Percentiles rank a stretch among this genome's conserved stretches.
phyloP scores from a whole-genome alignment of 2,888 invertebrate species.

The Pteria penguin region DNA sequence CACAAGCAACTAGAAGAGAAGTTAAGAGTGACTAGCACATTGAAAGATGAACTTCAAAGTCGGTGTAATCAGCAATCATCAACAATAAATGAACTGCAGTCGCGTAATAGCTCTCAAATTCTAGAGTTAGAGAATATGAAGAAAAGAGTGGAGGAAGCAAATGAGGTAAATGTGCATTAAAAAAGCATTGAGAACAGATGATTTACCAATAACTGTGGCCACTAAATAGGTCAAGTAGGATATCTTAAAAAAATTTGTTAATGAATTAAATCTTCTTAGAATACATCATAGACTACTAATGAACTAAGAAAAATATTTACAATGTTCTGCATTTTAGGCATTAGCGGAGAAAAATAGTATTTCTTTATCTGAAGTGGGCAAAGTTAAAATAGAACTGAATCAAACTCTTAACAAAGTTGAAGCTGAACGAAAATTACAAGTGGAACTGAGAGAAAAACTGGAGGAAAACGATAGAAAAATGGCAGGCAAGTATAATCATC shows the following conservation, averaged over 20 bases:
- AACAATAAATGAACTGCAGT: constrained; percentile 73
- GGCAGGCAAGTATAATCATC: constrained; percentile 74
- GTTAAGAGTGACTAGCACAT: constrained; percentile 67
- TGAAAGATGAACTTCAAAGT: constrained; percentile 76
- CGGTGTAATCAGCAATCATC: constrained; percentile 73
- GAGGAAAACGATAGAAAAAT: constrained; percentile 72
- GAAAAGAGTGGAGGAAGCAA: constrained; percentile 71
- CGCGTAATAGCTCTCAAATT: constrained; percentile 74
- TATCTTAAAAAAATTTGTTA: too few species aligned
- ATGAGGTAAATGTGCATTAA: constrained; percentile 64
- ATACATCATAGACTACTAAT: too few species aligned
- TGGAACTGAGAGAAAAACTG: constrained; percentile 74
- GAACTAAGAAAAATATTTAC: too few species aligned
- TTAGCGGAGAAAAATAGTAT: constrained; percentile 77
- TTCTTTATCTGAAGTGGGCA: constrained; percentile 75
- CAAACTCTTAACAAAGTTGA: constrained; percentile 71
- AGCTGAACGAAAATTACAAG: constrained; percentile 69
- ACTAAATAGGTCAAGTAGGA: too few species aligned
- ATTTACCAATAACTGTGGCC: too few species aligned
- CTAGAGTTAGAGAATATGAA: constrained; percentile 75
- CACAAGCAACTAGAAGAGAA: constrained; percentile 77
- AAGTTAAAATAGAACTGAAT: constrained; percentile 73
- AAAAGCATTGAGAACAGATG: too few species aligned
- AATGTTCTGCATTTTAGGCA: constrained; percentile 64
- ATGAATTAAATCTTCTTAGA: too few species aligned